phyloP scores from a whole-genome alignment of 2,797 vertebrate species.

The Aeoliscus strigatus region DNA sequence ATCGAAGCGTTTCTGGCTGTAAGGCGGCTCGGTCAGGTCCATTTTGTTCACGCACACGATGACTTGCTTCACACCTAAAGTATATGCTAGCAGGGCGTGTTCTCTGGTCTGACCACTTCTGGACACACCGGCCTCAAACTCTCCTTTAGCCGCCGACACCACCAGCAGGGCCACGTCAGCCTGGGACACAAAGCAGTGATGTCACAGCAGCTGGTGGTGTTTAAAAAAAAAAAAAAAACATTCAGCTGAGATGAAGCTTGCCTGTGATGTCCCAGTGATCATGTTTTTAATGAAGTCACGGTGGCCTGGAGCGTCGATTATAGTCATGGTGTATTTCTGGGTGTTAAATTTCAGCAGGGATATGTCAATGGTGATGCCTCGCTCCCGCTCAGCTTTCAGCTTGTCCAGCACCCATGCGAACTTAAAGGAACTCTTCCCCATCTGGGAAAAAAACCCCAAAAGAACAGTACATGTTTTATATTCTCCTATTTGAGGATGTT shows the following conservation, averaged over 20 bases:
- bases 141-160: slow-evolving; percentile 79
- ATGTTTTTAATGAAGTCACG: slow-evolving; percentile 85
- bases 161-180: slow-evolving; percentile 80
- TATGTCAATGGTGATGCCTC: slow-evolving; percentile 81
- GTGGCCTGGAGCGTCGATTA: slow-evolving; percentile 81
- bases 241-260: neutral
- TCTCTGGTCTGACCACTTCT: slow-evolving; percentile 81
- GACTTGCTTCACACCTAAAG: slow-evolving; percentile 81
- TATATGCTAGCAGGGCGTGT: slow-evolving; percentile 79
- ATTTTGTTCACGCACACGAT: slow-evolving; percentile 83
- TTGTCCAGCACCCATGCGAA: slow-evolving; percentile 82
- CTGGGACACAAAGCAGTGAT: slow-evolving; percentile 40
- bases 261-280: slow-evolving; percentile 83
- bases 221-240: accelerated
- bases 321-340: slow-evolving; percentile 76
- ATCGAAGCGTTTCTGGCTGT: slow-evolving; percentile 75
- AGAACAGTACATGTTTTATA: neutral
- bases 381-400: slow-evolving; percentile 78
- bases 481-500: too few relatives aligned
- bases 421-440: slow-evolving; percentile 81
- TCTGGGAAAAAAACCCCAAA: slow-evolving; percentile 51
- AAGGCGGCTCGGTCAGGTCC: slow-evolving; percentile 77
- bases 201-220: accelerated
- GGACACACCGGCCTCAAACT: slow-evolving; percentile 79
- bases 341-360: slow-evolving; percentile 80